Evolutionary conservation across 2,113 vertebrate species (phyloP), one percentile per base, ranked within the genome.

Genomic region (Genyomyrus donnyi): DNA sequence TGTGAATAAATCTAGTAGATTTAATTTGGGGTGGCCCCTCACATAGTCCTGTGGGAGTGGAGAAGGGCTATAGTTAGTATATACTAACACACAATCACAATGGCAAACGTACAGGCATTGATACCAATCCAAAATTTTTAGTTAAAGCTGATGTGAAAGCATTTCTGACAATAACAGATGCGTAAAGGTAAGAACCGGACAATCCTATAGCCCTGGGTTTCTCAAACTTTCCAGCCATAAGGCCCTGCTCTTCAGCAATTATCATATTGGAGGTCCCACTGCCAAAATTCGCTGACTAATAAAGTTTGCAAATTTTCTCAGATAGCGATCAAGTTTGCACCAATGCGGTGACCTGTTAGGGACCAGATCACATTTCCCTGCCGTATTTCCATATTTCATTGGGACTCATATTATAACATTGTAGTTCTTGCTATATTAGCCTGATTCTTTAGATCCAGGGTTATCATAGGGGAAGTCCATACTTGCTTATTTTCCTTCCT

Each of bases 11-110:
- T 11, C 91, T 8, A 1, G 2, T 1, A 6, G 92, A 93, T 17
- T 11, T 91, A 50, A 95, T 0, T 1, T 93, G 93, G 2, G 2
- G 5, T 1, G 93, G 93, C 27, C 93, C 88, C 27, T 88, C n/a
- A 88, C 21, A 90, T 58, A 90, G 6, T 50, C 70, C 95, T 95
- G 92, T 8, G 48, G 31, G 5, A 11, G 21, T 13, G 70, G 24
- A 24, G 46, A 77, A 89, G 27, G 46, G 58, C 17, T 46, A 27
- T 85, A 85, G 19, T 85, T 85, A 85, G 42, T 85, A 46, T 42
- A 24, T 5, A 42, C 5, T 8, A 80, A 42, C 74, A 4, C 39
- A 39, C 31, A 80, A 39, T 42, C 35, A 42, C 31, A 42, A 42
- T 80, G 13, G n/a, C 11, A 80, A 80, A 80, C 2, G 8, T 21